Evolutionary conservation across 2,797 vertebrate genomes (phyloP).

Genomic region (Prionace glauca): DNA sequence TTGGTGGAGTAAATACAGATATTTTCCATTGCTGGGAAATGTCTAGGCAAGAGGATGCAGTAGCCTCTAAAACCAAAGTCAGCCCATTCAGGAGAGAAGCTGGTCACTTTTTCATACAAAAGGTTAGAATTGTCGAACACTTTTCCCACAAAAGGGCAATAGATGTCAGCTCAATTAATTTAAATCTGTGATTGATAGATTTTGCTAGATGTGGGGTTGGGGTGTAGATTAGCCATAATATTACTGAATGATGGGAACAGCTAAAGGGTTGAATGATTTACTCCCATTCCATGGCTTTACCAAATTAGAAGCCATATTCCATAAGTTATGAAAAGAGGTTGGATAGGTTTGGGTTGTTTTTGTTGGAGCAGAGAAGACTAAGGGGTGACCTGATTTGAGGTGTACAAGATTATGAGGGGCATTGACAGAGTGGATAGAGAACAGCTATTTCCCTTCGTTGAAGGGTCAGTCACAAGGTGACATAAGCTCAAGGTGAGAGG

Average conservation of each 20-base stretch:
- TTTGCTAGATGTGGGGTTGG: background rate
- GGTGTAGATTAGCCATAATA: background rate
- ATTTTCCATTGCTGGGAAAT: background rate
- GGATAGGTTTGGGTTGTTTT: no score
- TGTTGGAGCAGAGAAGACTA: no score
- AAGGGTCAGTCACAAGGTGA: no score
- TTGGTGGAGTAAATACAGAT: background rate
- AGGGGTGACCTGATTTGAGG: no score
- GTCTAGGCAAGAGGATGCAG: background rate
- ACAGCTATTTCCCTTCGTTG: no score
- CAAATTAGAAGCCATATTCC: no score
- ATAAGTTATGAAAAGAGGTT: no score
- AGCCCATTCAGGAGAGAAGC: background rate
- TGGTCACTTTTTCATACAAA: background rate
- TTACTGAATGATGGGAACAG: background rate
- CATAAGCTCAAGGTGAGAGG: no score
- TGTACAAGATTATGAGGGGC: no score
- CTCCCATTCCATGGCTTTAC: background rate
- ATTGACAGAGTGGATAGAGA: no score
- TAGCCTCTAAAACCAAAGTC: background rate
- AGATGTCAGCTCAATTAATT: background rate
- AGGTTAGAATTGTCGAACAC: background rate
- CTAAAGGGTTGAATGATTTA: background rate
- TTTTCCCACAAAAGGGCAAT: background rate
- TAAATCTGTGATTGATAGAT: background rate